A percentile compares a stretch with the other conserved stretches of the same genome.
Evolutionary conservation across 1,140 invertebrate genomes (phyloP).

Genomic region (Asobara japonica): DNA sequence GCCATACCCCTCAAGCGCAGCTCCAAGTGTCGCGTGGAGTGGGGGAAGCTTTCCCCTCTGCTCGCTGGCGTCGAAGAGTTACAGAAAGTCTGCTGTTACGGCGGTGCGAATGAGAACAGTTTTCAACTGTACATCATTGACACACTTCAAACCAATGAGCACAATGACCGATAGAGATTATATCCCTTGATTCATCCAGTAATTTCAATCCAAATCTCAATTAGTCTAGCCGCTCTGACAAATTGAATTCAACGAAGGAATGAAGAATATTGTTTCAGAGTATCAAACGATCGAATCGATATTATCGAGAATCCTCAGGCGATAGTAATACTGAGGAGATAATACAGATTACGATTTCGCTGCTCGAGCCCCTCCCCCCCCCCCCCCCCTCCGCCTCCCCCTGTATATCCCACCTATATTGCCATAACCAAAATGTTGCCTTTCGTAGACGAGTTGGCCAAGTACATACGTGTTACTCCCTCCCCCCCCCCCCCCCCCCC

Average conservation of each 20-base stretch:
- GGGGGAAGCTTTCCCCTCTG: too few species aligned
- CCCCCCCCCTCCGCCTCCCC: too few species aligned
- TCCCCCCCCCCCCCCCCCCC: neutral
- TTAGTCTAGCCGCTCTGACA: too few species aligned
- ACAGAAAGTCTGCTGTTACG: too few species aligned
- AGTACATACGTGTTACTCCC: neutral
- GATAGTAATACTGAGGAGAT: slow-evolving; percentile 39
- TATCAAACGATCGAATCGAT: slow-evolving; percentile 14
- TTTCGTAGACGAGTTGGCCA: neutral
- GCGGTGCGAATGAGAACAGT: too few species aligned
- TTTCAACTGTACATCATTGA: neutral
- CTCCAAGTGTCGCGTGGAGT: too few species aligned
- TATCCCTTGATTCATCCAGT: too few species aligned
- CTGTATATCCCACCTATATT: neutral
- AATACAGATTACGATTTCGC: slow-evolving; percentile 39
- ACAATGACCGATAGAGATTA: too few species aligned
- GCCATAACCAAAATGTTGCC: neutral
- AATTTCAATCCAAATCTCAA: neutral
- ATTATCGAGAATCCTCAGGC: slow-evolving; percentile 28
- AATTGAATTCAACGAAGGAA: neutral
- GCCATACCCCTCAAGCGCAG: too few species aligned
- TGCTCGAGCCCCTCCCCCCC: neutral
- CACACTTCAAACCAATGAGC: too few species aligned
- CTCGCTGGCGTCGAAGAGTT: too few species aligned
- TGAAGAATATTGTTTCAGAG: slow-evolving; percentile 25